Percentiles rank a stretch among this genome's conserved stretches.
Evolutionary conservation across 2,888 invertebrate species (phyloP).

Genomic region (Xylophagus ater): DNA sequence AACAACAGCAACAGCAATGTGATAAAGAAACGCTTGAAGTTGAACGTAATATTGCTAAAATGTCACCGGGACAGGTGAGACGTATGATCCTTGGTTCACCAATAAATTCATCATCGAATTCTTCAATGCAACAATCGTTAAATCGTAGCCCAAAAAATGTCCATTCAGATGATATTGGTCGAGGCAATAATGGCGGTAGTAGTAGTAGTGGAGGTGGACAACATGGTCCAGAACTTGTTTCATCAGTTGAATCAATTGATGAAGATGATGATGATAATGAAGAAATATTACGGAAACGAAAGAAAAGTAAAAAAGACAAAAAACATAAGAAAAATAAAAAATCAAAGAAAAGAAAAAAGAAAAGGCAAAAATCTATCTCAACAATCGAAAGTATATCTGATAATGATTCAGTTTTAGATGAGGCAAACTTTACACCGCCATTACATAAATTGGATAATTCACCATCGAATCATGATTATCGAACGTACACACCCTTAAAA

Average conservation of each 20-base stretch:
- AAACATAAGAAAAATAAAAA: slow-evolving; percentile 69
- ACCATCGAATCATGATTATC: slow-evolving; percentile 12
- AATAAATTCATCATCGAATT: slow-evolving; percentile 24
- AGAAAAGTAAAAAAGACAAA: slow-evolving; percentile 37
- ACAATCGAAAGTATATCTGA: slow-evolving; percentile 55
- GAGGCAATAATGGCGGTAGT: slow-evolving; percentile 35
- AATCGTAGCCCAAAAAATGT: slow-evolving; percentile 8
- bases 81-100: slow-evolving; percentile 30
- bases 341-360: slow-evolving; percentile 54
- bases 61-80: slow-evolving; percentile 28
- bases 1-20: slow-evolving; percentile 22
- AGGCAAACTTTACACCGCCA: slow-evolving; percentile 35
- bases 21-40: slow-evolving; percentile 18
- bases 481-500: slow-evolving; percentile 25
- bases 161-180: slow-evolving; percentile 6
- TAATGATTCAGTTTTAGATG: slow-evolving; percentile 38
- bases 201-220: too few species aligned
- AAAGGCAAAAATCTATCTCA: slow-evolving; percentile 55
- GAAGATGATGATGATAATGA: slow-evolving; percentile 44
- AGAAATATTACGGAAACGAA: slow-evolving; percentile 46
- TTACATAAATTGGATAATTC: slow-evolving; percentile 11
- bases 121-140: slow-evolving; percentile 15
- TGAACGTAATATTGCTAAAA: slow-evolving; percentile 25
- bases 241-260: slow-evolving; percentile 21
- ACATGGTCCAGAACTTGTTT: slow-evolving; percentile 24